Base-by-base conservation (phyloP, 2,888 invertebrate species). In the Ichneumoninae sp. region DNA sequence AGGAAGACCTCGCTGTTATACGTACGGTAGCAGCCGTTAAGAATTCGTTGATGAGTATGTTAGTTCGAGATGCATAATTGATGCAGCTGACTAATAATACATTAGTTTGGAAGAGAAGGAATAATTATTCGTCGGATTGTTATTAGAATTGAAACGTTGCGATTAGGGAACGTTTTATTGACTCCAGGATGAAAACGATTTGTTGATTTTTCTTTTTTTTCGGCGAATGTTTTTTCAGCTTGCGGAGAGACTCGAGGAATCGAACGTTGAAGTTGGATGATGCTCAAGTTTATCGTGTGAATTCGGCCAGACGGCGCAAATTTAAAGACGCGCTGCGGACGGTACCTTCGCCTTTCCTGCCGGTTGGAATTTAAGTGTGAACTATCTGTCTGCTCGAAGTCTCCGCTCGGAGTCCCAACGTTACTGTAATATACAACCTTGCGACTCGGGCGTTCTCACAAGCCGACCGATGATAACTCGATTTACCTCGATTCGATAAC, bases 261-360 rank as follows among this genome's bases (percentile, higher is more conserved):
- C 68, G 68, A 65, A 30, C 62, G 60, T 57, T 72, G 50, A 76
- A 72, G 68, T 82, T 74, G 33, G 47, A 66, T 36, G 69, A 66
- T 57, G 66, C 62, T 76, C 83, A 83, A 88, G 82, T 91, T 90
- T 90, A 91, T 88, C 90, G 91, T 91, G 91, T 86, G 91, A 91
- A 90, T 86, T 87, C 84, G 74, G 86, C 87, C 89, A 87, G 85
- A 84, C 83, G 74, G 82, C 65, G 52, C 83, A 30, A 86, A 90
- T 90, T 89, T 88, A 89, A 54, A 7, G 54, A 19, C 19, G 19
- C 52, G 19, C 19, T 22, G 54, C 22, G 22, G 19, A 19, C 8
- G 8, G 54, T 22, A 8, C 54, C 83, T 86, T 87, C 77, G 85
- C 85, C 83, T 76, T 60, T 66, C 57, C 52, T 62, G 71, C 75